Evolutionary conservation across 2,888 invertebrate genomes (phyloP), one percentile per base, ranked within the genome.

Genomic region (Anarsia innoxiella): DNA sequence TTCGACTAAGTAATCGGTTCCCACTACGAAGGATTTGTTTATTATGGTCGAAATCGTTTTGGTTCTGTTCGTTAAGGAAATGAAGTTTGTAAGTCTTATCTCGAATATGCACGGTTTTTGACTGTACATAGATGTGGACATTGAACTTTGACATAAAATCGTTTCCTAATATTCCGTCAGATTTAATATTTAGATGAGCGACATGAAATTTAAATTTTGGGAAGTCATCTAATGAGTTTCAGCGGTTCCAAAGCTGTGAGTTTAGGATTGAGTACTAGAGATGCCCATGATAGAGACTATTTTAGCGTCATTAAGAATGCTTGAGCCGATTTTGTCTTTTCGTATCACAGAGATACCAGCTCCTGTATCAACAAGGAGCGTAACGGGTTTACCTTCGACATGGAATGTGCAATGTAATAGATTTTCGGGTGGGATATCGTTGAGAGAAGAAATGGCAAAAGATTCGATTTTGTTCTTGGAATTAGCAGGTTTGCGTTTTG

Each of bases 91-190:
- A 56, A 2, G 48, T 39, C 12, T 16, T 39, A 36, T 58, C 38
- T 1, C 37, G 44, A 1, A 54, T 29, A 14, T 46, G 40, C 52
- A 56, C 54, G 11, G 52, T 52, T 45, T 59, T 53, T n/a, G 53
- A 53, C 42, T 56, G 45, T 2, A 52, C 13, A 23, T 54, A 51
- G 2, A 56, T 46, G 31, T 42, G 39, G 5, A 39, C 53, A 35
- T 58, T 53, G 19, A 54, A 55, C 48, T 54, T 49, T 2, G 45
- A 31, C 56, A 57, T 53, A 27, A 58, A 57, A 32, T 60, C 55
- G 16, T 55, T 57, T 6, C 55, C 53, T 39, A 55, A 9, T 6
- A 57, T 56, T 26, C 54, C 52, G 31, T 54, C 53, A 12, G 50
- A 39, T 29, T 29, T 28, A 1, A 56, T 56, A 33, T 56, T 55